Evolutionary conservation across 2,888 invertebrate genomes (phyloP), one percentile per base, ranked within the genome.

Genomic region (Phytoseiulus persimilis): DNA sequence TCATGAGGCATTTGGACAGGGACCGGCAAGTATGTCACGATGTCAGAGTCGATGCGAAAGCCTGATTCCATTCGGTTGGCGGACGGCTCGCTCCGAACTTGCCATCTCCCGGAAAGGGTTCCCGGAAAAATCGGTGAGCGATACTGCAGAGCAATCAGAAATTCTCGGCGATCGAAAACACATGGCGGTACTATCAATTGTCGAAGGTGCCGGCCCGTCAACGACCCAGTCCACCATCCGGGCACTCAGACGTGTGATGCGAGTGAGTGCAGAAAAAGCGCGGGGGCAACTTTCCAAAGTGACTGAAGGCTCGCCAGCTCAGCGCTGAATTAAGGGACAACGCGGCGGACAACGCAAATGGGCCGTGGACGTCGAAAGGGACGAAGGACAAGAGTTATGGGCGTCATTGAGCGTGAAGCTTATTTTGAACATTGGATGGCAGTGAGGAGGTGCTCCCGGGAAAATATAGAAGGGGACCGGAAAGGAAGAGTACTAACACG

Each of bases 331-430:
- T 65, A 65, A 65, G 65, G 65, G 65, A 65, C 65, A 65, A 65
- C 23, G 65, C 65, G 28, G 65, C 87, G 45, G 87, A 33, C 32
- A 87, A 87, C 32, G 87, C 33, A 87, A 87, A 87, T 87, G 87
- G 87, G 33, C 87, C 87, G 87, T 33, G 87, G 87, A 87, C 33
- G 87, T 87, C 87, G 87, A 87, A 87, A 87, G 32, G 87, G 87
- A 31, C 87, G 39, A 9, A 31, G 87, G 87, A 87, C 87, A 87
- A 87, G 87, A 87, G 87, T 87, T 87, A 87, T 87, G 87, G 87
- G 87, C 87, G 39, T 87, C 87, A 87, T 33, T 33, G 87, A 87
- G 87, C 87, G 87, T 87, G 33, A 87, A 87, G 87, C 87, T 87
- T 87, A 87, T 45, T 87, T 87, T 87, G 87, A 33, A 33, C 87